Conservation (phyloP, 2,888 invertebrate genomes). For the Orchestes rusci region DNA sequence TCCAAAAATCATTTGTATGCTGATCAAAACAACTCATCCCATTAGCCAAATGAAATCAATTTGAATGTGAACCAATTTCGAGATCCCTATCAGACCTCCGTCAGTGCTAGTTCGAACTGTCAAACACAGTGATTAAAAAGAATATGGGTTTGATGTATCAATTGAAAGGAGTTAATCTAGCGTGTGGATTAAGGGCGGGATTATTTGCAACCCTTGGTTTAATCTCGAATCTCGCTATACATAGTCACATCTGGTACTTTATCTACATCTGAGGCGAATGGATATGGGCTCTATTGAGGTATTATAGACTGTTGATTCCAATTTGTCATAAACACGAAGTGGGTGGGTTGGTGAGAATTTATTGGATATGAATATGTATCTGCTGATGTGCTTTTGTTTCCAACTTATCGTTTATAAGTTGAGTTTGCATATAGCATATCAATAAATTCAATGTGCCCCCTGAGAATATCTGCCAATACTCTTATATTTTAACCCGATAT, state of each 20-base stretch:
- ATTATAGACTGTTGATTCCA: constrained; percentile 20
- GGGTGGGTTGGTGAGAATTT: constrained; percentile 32
- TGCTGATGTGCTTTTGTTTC: too few species aligned
- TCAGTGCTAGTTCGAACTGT: constrained; percentile 31
- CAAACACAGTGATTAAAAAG: constrained; percentile 32
- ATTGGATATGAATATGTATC: too few species aligned
- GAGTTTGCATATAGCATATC: too few species aligned
- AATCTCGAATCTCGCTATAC: too few species aligned
- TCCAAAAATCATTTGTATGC: too few species aligned
- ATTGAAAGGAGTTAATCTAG: constrained; percentile 33
- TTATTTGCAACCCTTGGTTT: constrained; percentile 34
- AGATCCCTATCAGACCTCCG: constrained; percentile 28
- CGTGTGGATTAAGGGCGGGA: constrained; percentile 34
- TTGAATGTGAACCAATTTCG: neutral
- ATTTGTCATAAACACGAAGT: constrained; percentile 20
- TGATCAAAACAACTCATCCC: neutral
- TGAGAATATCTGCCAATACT: too few species aligned
- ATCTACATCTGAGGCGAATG: constrained; percentile 19
- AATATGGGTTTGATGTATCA: constrained; percentile 23
- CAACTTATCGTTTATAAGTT: too few species aligned
- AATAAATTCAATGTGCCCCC: too few species aligned
- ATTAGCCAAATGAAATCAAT: neutral
- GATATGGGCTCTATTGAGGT: constrained; percentile 13
- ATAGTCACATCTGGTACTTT: constrained; percentile 30
- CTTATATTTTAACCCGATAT: too few species aligned